A percentile compares a stretch with the other conserved stretches of the same genome.
Evolutionary conservation across 1,140 invertebrate species (phyloP).

Genomic region (Ostrea denselamellosa): DNA sequence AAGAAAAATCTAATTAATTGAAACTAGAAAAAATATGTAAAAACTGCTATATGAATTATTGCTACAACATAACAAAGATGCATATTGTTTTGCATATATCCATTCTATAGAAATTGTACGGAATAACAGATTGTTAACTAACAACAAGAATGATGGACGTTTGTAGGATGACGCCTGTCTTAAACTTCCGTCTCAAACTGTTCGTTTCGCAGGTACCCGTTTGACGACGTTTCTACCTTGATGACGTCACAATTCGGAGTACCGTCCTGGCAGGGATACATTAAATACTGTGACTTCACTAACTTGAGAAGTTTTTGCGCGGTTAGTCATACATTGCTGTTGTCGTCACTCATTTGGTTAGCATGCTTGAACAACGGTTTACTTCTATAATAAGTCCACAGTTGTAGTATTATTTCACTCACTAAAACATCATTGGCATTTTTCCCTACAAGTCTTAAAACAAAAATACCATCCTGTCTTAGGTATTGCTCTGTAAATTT

Average conservation of each 20-base stretch:
- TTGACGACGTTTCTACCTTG: not conserved
- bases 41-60: not conserved
- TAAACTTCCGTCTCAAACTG: conserved; percentile 36
- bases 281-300: conserved; percentile 58
- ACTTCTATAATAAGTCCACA: conserved; percentile 79
- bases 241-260: conserved; percentile 29
- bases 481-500: conserved; percentile 81
- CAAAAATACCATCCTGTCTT: conserved; percentile 81
- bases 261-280: conserved; percentile 43
- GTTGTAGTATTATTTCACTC: conserved; percentile 80
- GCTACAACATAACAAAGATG: conserved; percentile 28
- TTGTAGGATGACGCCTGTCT: not conserved
- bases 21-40: not conserved
- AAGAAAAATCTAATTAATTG: not conserved
- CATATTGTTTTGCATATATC: conserved; percentile 38
- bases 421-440: conserved; percentile 81
- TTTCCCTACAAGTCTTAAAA: conserved; percentile 80
- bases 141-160: conserved; percentile 17
- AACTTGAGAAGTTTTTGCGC: conserved; percentile 68
- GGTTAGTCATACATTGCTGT: conserved; percentile 76
- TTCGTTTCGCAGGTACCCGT: conserved; percentile 28
- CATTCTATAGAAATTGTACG: conserved; percentile 1
- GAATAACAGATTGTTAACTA: not conserved
- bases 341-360: conserved; percentile 75
- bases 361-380: conserved; percentile 76